Evolutionary conservation across 1,140 invertebrate species (phyloP), one percentile per base, ranked within the genome.

Genomic region (Chymomyza costata): DNA sequence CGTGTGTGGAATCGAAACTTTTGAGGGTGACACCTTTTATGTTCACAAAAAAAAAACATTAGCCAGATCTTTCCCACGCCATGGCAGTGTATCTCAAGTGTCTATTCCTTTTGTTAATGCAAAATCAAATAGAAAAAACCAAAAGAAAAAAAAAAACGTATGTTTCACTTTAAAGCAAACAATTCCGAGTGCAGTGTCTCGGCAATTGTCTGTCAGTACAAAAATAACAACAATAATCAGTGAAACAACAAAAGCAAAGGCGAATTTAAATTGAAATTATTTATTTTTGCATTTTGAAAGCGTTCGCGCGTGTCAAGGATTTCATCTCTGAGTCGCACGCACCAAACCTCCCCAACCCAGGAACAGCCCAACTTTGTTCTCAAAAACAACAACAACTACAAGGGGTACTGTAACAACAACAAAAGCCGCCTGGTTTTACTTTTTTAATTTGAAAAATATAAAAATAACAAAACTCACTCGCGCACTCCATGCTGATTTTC

Each of bases 221-320:
- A 48, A 58, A 52, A 10, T 37, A 43, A 58, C 71, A 69, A 56
- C 55, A 70, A 44, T 30, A 25, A 3, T 25, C 8, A 8, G 21
- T 25, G 21, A 25, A 56, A 56, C 56, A 57, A 65, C 40, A 64
- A 63, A n/a, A n/a, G n/a, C 28, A 65, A 64, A 61, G 56, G 45
- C 47, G 73, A 80, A 73, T 80, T 80, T 80, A 80, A 80, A 80
- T 80, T 80, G 73, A 80, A 80, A 80, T 80, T 80, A 80, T 80
- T 80, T 80, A 80, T 80, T 80, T 78, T 80, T 80, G 73, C 73
- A 80, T 80, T 80, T 80, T 62, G 53, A 80, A 80, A 81, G 73
- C 73, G 59, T 52, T 59, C 30, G 73, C 73, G 73, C 73, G 73
- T 80, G 73, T 80, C 73, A 73, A 80, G 74, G 73, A 80, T 80